Evolutionary conservation across 2,797 vertebrate genomes (phyloP).

Genomic region (Melanotaenia pygmaea): DNA sequence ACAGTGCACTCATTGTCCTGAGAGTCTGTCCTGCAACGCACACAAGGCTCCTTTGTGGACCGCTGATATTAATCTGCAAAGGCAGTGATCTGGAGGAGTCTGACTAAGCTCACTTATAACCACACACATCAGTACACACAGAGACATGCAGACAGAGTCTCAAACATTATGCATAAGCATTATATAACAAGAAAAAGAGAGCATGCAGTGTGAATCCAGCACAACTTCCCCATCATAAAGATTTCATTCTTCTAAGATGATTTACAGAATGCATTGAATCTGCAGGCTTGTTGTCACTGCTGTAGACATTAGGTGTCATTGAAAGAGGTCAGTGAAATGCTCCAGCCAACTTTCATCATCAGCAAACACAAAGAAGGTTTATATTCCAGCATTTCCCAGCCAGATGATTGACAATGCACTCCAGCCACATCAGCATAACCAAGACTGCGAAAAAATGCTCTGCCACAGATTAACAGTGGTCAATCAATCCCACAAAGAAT

Average conservation of each 20-base stretch:
- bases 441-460: constrained; percentile 17
- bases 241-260: constrained; percentile 50
- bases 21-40: constrained; percentile 70
- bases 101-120: constrained; percentile 73
- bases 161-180: constrained; percentile 68
- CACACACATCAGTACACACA: constrained; percentile 61
- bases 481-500: constrained; percentile 14
- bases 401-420: constrained; percentile 41
- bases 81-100: constrained; percentile 76
- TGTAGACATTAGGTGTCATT: constrained; percentile 48
- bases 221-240: constrained; percentile 38
- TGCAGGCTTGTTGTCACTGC: constrained; percentile 41
- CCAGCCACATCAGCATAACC: constrained; percentile 31
- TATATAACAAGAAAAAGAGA: constrained; percentile 63
- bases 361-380: constrained; percentile 52
- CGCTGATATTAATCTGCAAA: constrained; percentile 80
- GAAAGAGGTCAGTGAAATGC: constrained; percentile 49
- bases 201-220: constrained; percentile 43
- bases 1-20: constrained; percentile 78
- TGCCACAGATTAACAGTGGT: constrained; percentile 7
- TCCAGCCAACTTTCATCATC: constrained; percentile 44
- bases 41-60: constrained; percentile 78
- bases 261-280: constrained; percentile 38
- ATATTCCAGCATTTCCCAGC: constrained; percentile 39
- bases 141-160: constrained; percentile 44